phyloP scores from a whole-genome alignment of 92 coral and sea anemone species.

The Bergia sp. region DNA sequence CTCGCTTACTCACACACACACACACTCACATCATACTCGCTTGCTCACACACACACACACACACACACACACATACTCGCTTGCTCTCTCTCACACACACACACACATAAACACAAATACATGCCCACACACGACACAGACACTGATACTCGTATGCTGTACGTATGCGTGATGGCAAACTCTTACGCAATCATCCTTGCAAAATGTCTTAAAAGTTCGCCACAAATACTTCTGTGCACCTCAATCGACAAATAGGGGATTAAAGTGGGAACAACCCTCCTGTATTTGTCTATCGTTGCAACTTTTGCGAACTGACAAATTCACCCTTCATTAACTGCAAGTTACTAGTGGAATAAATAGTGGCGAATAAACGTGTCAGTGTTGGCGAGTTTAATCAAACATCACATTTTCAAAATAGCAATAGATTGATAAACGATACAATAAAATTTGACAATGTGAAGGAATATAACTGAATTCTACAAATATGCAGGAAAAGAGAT shows the following conservation, averaged over 20 bases:
- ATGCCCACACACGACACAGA: neutral
- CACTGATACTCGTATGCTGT: neutral
- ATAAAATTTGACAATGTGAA: no score
- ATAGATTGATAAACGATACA: no score
- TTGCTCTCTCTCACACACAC: neutral
- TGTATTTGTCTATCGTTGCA: neutral
- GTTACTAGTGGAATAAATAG: no score
- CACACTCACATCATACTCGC: neutral
- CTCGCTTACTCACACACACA: neutral
- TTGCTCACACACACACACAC: neutral
- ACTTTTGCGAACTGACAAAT: slow-evolving; percentile 37
- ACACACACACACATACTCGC: neutral
- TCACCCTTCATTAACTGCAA: neutral
- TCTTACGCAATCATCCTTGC: neutral
- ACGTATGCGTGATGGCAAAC: neutral
- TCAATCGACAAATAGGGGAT: no score
- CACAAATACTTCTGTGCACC: neutral
- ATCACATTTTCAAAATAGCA: no score
- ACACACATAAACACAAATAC: neutral
- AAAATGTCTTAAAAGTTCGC: neutral
- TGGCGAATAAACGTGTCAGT: no score
- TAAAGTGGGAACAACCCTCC: neutral
- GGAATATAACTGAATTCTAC: no score
- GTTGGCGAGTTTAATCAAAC: no score
- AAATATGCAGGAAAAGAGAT: no score